Percentiles rank a stretch among this genome's conserved stretches.
phyloP scores from a whole-genome alignment of 2,797 vertebrate genomes.

The Phoxinus dragarum region DNA sequence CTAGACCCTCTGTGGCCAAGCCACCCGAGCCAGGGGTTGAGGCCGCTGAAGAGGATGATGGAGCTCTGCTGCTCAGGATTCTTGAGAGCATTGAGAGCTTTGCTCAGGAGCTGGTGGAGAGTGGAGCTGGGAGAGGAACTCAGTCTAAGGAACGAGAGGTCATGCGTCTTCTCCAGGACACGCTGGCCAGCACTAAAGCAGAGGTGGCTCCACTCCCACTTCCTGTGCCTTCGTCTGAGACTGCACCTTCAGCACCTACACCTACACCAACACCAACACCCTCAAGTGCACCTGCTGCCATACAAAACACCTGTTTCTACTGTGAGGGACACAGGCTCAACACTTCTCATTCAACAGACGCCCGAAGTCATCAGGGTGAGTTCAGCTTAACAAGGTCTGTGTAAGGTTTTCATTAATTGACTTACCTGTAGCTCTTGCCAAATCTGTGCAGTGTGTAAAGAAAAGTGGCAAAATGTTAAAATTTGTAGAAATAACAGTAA shows the following conservation, averaged over 20 bases:
- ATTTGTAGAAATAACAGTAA: neutral
- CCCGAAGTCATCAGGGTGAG: constrained; percentile 96
- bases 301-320: constrained; percentile 49
- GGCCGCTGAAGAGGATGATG: constrained; percentile 88
- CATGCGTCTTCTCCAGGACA: constrained; percentile 97
- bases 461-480: neutral
- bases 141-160: constrained; percentile 93
- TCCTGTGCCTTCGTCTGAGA: constrained; percentile 43
- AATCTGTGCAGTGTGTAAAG: neutral
- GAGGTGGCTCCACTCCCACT: constrained; percentile 37
- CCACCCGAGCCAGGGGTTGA: constrained; percentile 56
- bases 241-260: neutral
- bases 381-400: constrained; percentile 38
- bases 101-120: constrained; percentile 96
- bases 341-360: constrained; percentile 91
- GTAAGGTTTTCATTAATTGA: neutral
- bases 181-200: constrained; percentile 75
- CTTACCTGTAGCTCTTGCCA: neutral
- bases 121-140: constrained; percentile 87
- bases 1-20: constrained; percentile 69
- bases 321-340: constrained; percentile 79
- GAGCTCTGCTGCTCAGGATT: constrained; percentile 90
- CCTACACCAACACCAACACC: constrained; percentile 42
- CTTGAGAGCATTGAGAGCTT: constrained; percentile 98
- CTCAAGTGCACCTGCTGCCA: constrained; percentile 49